phyloP scores from a whole-genome alignment of 2,888 invertebrate genomes.

The Drosophila falleni region DNA sequence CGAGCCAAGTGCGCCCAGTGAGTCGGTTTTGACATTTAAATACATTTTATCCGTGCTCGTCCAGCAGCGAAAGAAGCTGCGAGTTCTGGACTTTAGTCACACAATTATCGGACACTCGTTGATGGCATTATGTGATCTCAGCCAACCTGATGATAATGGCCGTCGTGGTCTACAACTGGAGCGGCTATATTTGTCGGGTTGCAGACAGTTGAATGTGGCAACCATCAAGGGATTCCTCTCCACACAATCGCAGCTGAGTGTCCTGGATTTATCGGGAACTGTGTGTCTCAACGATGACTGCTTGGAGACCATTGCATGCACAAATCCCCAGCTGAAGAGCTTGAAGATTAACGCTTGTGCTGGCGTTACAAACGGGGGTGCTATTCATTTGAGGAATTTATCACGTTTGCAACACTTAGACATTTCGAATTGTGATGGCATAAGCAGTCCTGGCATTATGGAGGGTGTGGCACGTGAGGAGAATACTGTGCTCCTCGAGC shows the following conservation, averaged over 20 bases:
- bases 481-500: conserved; percentile 86
- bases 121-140: conserved; percentile 86
- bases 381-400: conserved; percentile 87
- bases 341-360: conserved; percentile 89
- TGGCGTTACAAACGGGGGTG: conserved; percentile 88
- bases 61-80: conserved; percentile 87
- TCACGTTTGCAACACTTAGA: conserved; percentile 87
- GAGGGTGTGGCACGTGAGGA: conserved; percentile 87
- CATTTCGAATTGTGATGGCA: conserved; percentile 89
- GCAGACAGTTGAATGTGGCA: conserved; percentile 77
- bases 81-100: conserved; percentile 88
- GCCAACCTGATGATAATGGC: conserved; percentile 69
- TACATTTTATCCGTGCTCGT: conserved; percentile 88
- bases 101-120: conserved; percentile 90
- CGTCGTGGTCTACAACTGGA: conserved; percentile 78
- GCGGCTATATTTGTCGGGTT: conserved; percentile 75
- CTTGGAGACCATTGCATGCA: conserved; percentile 87
- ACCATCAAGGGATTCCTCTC: conserved; percentile 74
- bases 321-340: conserved; percentile 87
- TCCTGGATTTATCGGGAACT: conserved; percentile 89
- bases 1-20: conserved; percentile 86
- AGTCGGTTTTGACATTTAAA: conserved; percentile 90
- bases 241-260: conserved; percentile 87
- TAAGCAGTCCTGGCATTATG: conserved; percentile 88
- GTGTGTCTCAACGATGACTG: conserved; percentile 89